Evolutionary conservation across 2,797 vertebrate genomes (phyloP), one percentile per base, ranked within the genome.

Genomic region (Coluber constrictor): DNA sequence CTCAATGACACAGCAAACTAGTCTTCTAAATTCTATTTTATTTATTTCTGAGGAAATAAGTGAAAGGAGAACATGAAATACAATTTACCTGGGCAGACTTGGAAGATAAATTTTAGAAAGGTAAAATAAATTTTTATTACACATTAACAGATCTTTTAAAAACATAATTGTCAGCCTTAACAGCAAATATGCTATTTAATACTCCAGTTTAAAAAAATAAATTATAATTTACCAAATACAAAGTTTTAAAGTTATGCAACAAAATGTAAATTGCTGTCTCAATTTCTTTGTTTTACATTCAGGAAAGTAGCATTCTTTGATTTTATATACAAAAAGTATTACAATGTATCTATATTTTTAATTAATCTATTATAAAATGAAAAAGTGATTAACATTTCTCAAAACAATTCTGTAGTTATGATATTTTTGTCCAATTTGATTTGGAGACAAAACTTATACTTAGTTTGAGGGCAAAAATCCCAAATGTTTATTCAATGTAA

Each of bases 131-230:
- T 56, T 87, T 90, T 90, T 57, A 13, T 37, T 66, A 56, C 0
- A 87, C 51, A 86, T 37, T 90, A 15, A 59, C 86, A 23, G 56
- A 32, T 15, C 13, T 90, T 32, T 89, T 66, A 0, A 18, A 47
- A 27, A 0, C 59, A 63, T 12, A 70, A 55, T 11, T 0, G 6
- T 13, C 59, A 16, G 0, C 1, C 57, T 60, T 93, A 47, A 86
- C n/a, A 94, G 90, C 60, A 95, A 95, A 94, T 70, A 87, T 23
- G 25, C 32, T 88, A 47, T 96, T 96, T 96, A 96, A 95, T 96
- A 87, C 89, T 95, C 43, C 89, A 94, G 93, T 54, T 91, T 51
- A 63, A 1, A 47, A 79, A 79, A 37, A 47, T n/a, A 63, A 96
- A 93, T 15, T 70, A 74, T 90, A 86, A 70, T 88, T 94, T 96